Evolutionary conservation across 2,113 vertebrate species (phyloP), one percentile per base, ranked within the genome.

Genomic region (Leuciscus idus): DNA sequence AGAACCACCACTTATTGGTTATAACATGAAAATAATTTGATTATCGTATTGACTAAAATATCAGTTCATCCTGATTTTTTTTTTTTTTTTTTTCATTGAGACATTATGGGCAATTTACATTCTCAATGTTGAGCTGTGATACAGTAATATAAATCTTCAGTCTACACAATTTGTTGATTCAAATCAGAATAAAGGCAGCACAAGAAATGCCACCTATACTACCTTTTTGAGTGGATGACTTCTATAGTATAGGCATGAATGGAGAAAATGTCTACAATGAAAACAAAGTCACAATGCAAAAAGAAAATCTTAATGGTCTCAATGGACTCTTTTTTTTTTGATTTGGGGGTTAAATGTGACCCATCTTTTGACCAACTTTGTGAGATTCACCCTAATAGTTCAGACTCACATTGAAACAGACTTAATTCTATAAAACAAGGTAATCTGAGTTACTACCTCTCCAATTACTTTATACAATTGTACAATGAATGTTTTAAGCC

Each of bases 321-420:
- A 72, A 11, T n/a, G 12, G n/a, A 43, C 68, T 72, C 1, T 26
- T 9, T 23, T 9, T 72, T 26, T 68, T 23, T 9, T 72, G 1
- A 19, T 28, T n/a, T 15, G 5, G 3, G 39, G 15, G 55, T 57
- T 23, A 76, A 28, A 50, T 2, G 73, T 50, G 4, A 72, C 46
- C 74, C 2, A 9, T 50, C 73, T 76, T 26, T n/a, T 52, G 23
- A 76, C 74, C 23, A 76, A 43, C 74, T 76, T 52, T 76, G n/a
- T 52, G 46, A 76, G 74, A 76, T 52, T 76, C 46, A 76, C 26
- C 26, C n/a, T 30, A 73, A 23, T 73, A 73, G 30, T 36, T 70
- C 7, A 68, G 33, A 68, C 66, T 36, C 30, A 4, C 30, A 48
- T 17, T 50, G 23, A 50, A 50, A 76, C 73, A 46, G 46, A 48